Evolutionary conservation across 2,113 vertebrate species (phyloP), one percentile per base, ranked within the genome.

Genomic region (Mionectes macconnelli): DNA sequence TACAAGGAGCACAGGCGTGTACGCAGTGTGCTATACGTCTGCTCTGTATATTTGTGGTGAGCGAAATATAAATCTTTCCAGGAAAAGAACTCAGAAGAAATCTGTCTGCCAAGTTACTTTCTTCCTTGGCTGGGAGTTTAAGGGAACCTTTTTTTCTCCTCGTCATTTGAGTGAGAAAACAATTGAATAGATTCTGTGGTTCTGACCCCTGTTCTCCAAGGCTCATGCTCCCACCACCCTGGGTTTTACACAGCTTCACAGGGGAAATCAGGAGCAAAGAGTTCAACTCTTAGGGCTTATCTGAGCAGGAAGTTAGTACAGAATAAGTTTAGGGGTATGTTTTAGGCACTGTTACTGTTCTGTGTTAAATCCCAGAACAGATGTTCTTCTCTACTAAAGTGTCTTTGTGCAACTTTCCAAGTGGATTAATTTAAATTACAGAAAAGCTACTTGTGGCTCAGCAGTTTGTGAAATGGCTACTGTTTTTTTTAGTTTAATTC

Each of bases 41-140:
- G 92, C 77, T 94, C 86, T 44, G 45, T 96, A 27, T 66, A 78
- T 60, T 73, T 91, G 87, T 75, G 80, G 84, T 93, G 80, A 94
- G 84, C 31, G 86, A 96, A 90, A 64, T 75, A 92, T 89, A 95
- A 94, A 96, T 95, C 94, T 96, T 95, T 53, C 85, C 73, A 79
- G 69, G 55, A 75, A 92, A 90, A 92, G 52, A 93, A 78, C 40
- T 86, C 78, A 76, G 49, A 79, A 87, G 66, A 78, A 39, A 12
- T 66, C 73, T 81, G n/a, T 82, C 94, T 93, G 90, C 96, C 95
- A 95, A 95, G 86, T 88, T 78, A 68, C 93, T 95, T 96, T 94
- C 69, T 45, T 94, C 56, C 57, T 90, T 96, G 95, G 66, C 88
- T 89, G 77, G 16, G 49, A 93, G 49, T 60, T 79, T 62, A 78